These are phyloP conservation scores for Anhinga rufa DNA, from an alignment of 2,113 vertebrate genomes.

Conservation along the genomic window DNA sequence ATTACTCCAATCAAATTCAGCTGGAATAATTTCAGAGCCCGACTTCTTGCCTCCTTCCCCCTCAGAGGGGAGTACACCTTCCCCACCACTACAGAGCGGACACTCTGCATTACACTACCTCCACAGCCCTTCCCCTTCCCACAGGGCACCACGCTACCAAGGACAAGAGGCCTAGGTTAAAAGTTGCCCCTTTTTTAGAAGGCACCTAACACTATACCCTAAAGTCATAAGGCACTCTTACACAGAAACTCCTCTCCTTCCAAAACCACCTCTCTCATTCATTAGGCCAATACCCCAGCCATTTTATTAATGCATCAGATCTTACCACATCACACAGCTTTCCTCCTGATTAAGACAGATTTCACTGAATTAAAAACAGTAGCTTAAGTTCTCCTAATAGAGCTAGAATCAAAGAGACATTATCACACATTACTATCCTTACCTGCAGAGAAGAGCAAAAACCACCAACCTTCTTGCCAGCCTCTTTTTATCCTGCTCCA, in stretches of 20 bases:
- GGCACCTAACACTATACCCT: rapidly evolving
- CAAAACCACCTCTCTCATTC: not conserved
- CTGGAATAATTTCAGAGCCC: not conserved
- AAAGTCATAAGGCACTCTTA: not conserved
- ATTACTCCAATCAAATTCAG: not conserved
- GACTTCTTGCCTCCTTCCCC: not conserved
- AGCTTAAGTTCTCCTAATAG: rapidly evolving
- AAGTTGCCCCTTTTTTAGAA: rapidly evolving
- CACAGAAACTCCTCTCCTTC: not conserved
- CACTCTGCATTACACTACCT: rapidly evolving
- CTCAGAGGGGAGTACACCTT: not conserved
- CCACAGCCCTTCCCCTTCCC: not conserved
- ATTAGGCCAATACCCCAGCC: rapidly evolving
- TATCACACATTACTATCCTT: not conserved
- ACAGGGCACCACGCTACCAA: not conserved
- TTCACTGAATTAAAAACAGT: rapidly evolving
- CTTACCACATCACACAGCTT: not conserved
- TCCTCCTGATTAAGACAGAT: not conserved
- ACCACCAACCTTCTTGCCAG: rapidly evolving
- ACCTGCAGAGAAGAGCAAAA: not conserved
- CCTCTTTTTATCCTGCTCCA: not conserved
- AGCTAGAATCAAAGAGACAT: rapidly evolving
- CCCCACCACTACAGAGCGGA: rapidly evolving
- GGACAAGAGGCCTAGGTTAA: not conserved
- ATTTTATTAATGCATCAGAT: rapidly evolving